phyloP scores from a whole-genome alignment of 2,888 invertebrate genomes.

The Drosophila parthenogenetica region DNA sequence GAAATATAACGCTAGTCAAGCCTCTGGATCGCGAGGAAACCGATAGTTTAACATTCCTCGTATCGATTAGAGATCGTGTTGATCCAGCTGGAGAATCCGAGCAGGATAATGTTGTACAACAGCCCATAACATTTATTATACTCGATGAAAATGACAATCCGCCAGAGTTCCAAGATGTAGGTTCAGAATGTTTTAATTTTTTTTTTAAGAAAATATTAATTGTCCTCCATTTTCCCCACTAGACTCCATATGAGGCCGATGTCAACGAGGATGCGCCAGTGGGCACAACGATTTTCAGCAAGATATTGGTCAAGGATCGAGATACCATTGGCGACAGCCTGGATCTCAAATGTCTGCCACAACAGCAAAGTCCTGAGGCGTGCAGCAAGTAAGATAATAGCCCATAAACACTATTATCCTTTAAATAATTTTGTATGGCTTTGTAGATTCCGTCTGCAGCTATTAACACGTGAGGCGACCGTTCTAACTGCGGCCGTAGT shows the following conservation, averaged over 20 bases:
- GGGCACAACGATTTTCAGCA: conserved; percentile 90
- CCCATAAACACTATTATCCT: no score
- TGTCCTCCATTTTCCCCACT: conserved; percentile 60
- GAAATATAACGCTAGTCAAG: conserved; percentile 91
- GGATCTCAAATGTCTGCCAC: conserved; percentile 88
- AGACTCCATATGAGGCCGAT: conserved; percentile 92
- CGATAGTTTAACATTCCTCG: conserved; percentile 91
- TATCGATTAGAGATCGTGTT: conserved; percentile 92
- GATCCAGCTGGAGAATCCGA: conserved; percentile 86
- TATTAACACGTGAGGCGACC: conserved; percentile 86
- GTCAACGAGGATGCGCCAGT: conserved; percentile 91
- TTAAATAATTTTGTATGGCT: not conserved
- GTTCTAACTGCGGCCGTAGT: conserved; percentile 90
- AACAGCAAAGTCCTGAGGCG: conserved; percentile 85
- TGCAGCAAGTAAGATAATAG: conserved; percentile 81
- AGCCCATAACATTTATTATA: conserved; percentile 92
- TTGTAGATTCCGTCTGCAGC: conserved; percentile 81
- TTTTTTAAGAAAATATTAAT: not conserved
- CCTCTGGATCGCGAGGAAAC: conserved; percentile 93
- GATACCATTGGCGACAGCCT: conserved; percentile 93
- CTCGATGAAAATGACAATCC: conserved; percentile 95
- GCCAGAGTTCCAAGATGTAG: conserved; percentile 91
- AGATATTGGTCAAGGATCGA: conserved; percentile 91
- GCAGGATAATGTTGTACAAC: conserved; percentile 90
- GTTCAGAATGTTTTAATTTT: not conserved